Conservation (phyloP, 2,113 vertebrate genomes). For the Elachura formosa region DNA sequence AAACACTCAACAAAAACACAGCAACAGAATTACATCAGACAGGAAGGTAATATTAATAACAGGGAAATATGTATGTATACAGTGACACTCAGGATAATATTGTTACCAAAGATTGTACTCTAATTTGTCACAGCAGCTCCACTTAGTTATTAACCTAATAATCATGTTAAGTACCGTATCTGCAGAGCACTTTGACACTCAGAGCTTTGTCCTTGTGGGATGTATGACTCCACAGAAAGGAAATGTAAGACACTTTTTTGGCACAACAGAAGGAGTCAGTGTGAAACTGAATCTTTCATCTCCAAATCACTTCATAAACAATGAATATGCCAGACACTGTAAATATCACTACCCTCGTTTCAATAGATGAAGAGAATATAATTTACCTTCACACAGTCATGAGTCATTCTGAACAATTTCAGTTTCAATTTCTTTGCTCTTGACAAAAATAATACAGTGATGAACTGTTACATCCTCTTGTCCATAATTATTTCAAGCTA, state of each 20-base stretch:
- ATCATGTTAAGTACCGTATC: background rate
- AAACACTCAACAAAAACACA: background rate
- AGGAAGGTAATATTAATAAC: background rate
- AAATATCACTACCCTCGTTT: background rate
- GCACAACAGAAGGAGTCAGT: background rate
- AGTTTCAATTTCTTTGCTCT: background rate
- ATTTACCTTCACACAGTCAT: slow-evolving; percentile 4
- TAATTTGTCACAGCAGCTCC: background rate
- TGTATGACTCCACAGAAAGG: background rate
- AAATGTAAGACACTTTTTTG: background rate
- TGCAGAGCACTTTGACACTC: background rate
- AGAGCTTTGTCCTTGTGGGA: background rate
- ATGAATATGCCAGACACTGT: background rate
- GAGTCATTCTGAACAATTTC: slow-evolving; percentile 22
- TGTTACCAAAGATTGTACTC: background rate
- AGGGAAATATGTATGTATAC: background rate
- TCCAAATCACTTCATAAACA: background rate
- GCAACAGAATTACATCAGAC: background rate
- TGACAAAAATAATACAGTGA: background rate
- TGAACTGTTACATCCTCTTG: background rate
- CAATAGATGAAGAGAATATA: background rate
- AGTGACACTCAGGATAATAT: background rate
- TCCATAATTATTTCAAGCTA: background rate
- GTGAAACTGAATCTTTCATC: background rate
- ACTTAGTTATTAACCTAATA: background rate